A percentile compares a stretch with the other conserved stretches of the same genome.
Conservation (phyloP, 2,888 invertebrate species). For the Pandemis corylana region DNA sequence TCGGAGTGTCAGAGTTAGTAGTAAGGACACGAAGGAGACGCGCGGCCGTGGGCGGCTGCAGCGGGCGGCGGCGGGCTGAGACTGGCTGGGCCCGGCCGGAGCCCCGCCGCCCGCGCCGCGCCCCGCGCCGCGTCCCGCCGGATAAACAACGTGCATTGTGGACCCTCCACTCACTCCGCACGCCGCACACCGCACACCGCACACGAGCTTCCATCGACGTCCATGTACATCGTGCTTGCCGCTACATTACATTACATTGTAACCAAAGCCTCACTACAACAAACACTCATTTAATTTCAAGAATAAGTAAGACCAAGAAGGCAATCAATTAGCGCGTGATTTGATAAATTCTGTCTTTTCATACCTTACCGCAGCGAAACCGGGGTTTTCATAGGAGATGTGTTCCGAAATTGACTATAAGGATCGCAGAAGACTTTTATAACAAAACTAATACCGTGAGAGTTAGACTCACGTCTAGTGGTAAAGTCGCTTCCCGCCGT, state of each 20-base stretch:
- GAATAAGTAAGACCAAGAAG: not conserved
- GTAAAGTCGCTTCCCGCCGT: no score
- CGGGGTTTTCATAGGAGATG: not conserved
- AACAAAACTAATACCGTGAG: no score
- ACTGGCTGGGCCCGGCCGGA: conserved; percentile 80
- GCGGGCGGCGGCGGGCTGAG: conserved; percentile 69
- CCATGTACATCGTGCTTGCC: not conserved
- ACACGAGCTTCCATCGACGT: conserved; percentile 3
- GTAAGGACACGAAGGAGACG: conserved; percentile 65
- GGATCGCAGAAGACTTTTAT: no score
- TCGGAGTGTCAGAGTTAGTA: conserved; percentile 72
- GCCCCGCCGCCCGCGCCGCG: conserved; percentile 56
- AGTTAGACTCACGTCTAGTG: no score
- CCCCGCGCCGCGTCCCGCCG: conserved; percentile 65
- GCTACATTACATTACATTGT: not conserved
- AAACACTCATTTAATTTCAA: not conserved
- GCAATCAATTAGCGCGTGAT: not conserved
- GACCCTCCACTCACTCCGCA: conserved; percentile 70
- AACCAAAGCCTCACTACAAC: not conserved
- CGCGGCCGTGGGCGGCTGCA: conserved; percentile 68
- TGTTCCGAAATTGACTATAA: not conserved
- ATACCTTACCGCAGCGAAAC: not conserved
- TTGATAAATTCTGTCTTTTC: not conserved
- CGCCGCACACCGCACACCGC: conserved; percentile 40
- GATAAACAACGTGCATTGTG: conserved; percentile 85